These are phyloP conservation scores for Strigamia maritima DNA, from an alignment of 2,888 invertebrate genomes.

Conservation along the genomic window DNA sequence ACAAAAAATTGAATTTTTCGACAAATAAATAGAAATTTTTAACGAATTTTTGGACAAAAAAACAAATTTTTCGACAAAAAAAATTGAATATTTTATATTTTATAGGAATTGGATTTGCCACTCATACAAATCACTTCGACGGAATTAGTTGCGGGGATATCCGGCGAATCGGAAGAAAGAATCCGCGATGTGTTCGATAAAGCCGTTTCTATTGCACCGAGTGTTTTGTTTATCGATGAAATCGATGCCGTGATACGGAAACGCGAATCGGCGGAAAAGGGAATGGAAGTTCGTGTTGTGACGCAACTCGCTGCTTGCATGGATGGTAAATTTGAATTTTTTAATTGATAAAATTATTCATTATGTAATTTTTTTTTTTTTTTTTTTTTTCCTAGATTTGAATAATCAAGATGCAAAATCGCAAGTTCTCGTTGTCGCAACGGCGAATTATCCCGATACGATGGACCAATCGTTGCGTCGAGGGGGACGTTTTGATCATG, in stretches of 20 bases:
- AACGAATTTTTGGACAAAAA: no score
- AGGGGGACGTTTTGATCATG: conserved; percentile 89
- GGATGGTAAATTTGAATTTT: no score
- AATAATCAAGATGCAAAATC: conserved; percentile 58
- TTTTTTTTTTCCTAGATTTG: conserved; percentile 48
- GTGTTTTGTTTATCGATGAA: conserved; percentile 91
- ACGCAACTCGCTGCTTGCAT: conserved; percentile 85
- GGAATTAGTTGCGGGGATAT: conserved; percentile 88
- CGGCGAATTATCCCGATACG: conserved; percentile 88
- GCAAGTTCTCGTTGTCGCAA: conserved; percentile 82
- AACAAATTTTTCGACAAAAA: no score
- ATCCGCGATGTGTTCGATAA: conserved; percentile 87
- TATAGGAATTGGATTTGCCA: background rate
- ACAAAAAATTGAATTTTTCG: no score
- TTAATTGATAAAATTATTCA: no score
- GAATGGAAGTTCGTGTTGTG: conserved; percentile 94
- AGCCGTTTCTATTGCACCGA: conserved; percentile 70
- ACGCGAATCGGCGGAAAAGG: conserved; percentile 82
- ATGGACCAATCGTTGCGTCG: conserved; percentile 88
- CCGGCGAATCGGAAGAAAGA: conserved; percentile 92
- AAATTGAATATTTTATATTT: no score
- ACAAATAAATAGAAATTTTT: no score
- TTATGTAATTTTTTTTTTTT: no score
- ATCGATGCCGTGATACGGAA: conserved; percentile 94
- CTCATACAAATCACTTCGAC: conserved; percentile 79